Conservation (phyloP, 35 echinoderm and acorn worm genomes). For the Apostichopus parvimensis region DNA sequence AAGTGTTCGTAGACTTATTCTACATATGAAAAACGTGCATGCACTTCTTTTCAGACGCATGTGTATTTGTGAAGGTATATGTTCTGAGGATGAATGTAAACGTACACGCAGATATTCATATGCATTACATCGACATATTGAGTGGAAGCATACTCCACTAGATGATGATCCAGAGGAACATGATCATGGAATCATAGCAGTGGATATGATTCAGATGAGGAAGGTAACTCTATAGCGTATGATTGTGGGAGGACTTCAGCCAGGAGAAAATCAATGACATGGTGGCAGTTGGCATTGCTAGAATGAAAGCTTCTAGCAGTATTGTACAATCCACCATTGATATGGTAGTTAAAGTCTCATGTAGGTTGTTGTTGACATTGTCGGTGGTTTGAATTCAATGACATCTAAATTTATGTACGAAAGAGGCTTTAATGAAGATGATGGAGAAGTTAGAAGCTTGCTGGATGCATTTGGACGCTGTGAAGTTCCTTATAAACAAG, state of each 20-base stretch:
- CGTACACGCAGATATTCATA: slow-evolving; percentile 45
- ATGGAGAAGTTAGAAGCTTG: slow-evolving; percentile 37
- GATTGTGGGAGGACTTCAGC: slow-evolving; percentile 38
- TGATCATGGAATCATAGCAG: slow-evolving; percentile 1
- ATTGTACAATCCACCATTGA: background rate
- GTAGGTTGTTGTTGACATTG: slow-evolving; percentile 43
- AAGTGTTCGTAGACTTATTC: slow-evolving; percentile 1
- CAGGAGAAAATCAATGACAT: slow-evolving; percentile 46
- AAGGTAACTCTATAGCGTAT: background rate
- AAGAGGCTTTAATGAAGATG: slow-evolving; percentile 20
- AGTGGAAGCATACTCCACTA: slow-evolving; percentile 11
- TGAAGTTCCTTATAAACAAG: slow-evolving; percentile 48
- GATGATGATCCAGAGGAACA: background rate
- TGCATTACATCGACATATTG: slow-evolving; percentile 63
- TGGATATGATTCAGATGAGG: background rate
- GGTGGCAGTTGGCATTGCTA: slow-evolving; percentile 18
- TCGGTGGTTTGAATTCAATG: slow-evolving; percentile 28
- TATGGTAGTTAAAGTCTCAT: slow-evolving; percentile 42
- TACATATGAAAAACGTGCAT: slow-evolving; percentile 30
- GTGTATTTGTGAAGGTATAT: slow-evolving; percentile 20
- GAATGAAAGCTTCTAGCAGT: slow-evolving; percentile 44
- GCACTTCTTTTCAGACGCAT: slow-evolving; percentile 17
- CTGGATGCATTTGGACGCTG: slow-evolving; percentile 48
- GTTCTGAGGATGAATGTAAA: slow-evolving; percentile 62
- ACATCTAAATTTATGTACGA: background rate